phyloP scores from a whole-genome alignment of 1,140 invertebrate genomes.

The Trichoplusia ni region DNA sequence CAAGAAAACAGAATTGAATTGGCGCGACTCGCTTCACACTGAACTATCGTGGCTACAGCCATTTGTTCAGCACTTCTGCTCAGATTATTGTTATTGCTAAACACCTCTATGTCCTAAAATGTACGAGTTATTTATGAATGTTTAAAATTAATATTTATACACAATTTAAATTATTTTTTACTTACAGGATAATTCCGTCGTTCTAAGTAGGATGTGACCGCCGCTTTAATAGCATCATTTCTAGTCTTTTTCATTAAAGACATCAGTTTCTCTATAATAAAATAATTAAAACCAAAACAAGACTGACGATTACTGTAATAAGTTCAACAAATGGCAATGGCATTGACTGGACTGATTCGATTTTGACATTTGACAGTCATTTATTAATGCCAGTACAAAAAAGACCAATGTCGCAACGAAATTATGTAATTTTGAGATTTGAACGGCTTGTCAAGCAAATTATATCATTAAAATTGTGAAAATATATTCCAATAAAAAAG shows the following conservation, averaged over 20 bases:
- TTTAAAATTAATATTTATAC: neutral
- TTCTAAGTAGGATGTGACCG: slow-evolving; percentile 79
- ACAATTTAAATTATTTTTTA: slow-evolving; percentile 28
- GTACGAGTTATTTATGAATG: neutral
- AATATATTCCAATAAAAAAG: too few species aligned
- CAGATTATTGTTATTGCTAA: slow-evolving; percentile 62
- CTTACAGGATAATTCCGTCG: slow-evolving; percentile 79
- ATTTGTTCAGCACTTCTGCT: slow-evolving; percentile 80
- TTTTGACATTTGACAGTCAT: too few species aligned
- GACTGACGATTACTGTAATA: neutral
- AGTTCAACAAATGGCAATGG: too few species aligned
- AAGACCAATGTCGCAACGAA: too few species aligned
- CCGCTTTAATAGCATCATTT: slow-evolving; percentile 79
- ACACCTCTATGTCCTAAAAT: slow-evolving; percentile 75
- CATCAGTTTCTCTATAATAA: slow-evolving; percentile 29
- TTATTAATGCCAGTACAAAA: too few species aligned
- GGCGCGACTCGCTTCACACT: slow-evolving; percentile 76
- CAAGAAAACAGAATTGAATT: slow-evolving; percentile 81
- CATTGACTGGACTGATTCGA: too few species aligned
- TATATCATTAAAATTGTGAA: too few species aligned
- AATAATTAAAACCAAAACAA: slow-evolving; percentile 1
- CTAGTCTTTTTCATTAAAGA: slow-evolving; percentile 75
- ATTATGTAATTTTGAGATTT: too few species aligned
- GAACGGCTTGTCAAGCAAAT: too few species aligned
- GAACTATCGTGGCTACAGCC: slow-evolving; percentile 77